Evolutionary conservation across 2,888 invertebrate genomes (phyloP).

Genomic region (Tipula confusa): DNA sequence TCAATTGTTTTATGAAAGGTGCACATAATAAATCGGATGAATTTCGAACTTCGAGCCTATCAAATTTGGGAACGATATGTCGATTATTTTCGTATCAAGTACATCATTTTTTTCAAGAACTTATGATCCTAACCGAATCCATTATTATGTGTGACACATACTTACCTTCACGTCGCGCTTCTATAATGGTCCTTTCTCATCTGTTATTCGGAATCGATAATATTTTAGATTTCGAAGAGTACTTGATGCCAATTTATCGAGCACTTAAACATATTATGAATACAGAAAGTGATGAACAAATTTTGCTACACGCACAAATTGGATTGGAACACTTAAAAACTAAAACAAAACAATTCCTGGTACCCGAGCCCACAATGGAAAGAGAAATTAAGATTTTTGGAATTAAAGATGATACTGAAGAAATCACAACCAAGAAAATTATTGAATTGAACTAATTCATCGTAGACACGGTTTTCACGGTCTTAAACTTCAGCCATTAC

Average conservation of each 20-base stretch:
- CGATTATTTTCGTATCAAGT: constrained; percentile 46
- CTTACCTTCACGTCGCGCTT: constrained; percentile 47
- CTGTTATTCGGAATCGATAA: constrained; percentile 46
- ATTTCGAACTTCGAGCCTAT: constrained; percentile 46
- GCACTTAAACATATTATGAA: constrained; percentile 42
- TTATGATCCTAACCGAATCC: constrained; percentile 41
- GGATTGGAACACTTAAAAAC: constrained; percentile 43
- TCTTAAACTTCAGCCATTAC: no score
- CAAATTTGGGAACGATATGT: constrained; percentile 46
- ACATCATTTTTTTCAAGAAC: constrained; percentile 47
- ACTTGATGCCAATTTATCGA: constrained; percentile 47
- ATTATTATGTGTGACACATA: constrained; percentile 43
- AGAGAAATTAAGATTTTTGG: constrained; percentile 46
- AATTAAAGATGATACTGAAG: constrained; percentile 39
- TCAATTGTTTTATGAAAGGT: constrained; percentile 46
- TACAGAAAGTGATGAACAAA: constrained; percentile 43
- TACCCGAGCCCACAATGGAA: constrained; percentile 38
- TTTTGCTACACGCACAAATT: constrained; percentile 46
- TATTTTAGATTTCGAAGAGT: constrained; percentile 45
- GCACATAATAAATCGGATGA: constrained; percentile 42
- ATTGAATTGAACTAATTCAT: background rate
- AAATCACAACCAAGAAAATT: background rate
- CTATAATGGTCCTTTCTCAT: constrained; percentile 45
- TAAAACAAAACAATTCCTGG: constrained; percentile 44
- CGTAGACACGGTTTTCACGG: no score